Base-by-base conservation (phyloP, 2,888 invertebrate genomes). In the Eurytoma adleriae region DNA sequence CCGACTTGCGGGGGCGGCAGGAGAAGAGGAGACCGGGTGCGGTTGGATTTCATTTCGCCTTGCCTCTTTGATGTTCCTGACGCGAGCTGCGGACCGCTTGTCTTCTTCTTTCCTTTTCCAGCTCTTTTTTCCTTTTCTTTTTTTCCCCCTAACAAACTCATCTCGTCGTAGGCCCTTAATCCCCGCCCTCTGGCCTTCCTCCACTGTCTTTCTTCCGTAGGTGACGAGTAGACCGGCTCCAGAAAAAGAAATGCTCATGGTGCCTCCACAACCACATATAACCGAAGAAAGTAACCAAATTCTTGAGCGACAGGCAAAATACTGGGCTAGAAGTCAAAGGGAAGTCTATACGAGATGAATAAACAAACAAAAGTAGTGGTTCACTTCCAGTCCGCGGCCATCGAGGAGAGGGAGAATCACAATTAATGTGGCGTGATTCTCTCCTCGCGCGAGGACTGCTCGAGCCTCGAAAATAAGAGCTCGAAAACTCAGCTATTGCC, bases 41-140 rank as follows among this genome's bases (percentile, higher is more conserved):
- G 88, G 89, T 90, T 88, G 90, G 91, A 91, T 91, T 91, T 91
- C 91, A 91, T 91, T 91, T 91, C 89, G 91, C 89, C 89, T 89
- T 89, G 88, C 89, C 89, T 86, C 91, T 91, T 91, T 91, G 91
- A 91, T 91, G 91, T 91, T 87, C 86, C 88, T 91, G 90, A 91
- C 90, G 91, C 91, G 91, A 90, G 88, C 88, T 88, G 88, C 87
- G 89, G 89, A 88, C 90, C 89, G 91, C 89, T 91, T 91, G 89
- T n/a, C 27, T 52, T 24, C 66, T 50, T 56, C 24, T 59, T 62
- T 64, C 48, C 66, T 54, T 54, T 20, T 69, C 27, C 27, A n/a
- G 20, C 52, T 52, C 62, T 52, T 52, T 50, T 48, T 24, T 52
- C 14, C 48, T 48, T 52, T 50, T 59, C 10, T 57, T 20, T 70